Base-by-base conservation (phyloP, 2,113 vertebrate species). In the Poeciliopsis turrubarensis region DNA sequence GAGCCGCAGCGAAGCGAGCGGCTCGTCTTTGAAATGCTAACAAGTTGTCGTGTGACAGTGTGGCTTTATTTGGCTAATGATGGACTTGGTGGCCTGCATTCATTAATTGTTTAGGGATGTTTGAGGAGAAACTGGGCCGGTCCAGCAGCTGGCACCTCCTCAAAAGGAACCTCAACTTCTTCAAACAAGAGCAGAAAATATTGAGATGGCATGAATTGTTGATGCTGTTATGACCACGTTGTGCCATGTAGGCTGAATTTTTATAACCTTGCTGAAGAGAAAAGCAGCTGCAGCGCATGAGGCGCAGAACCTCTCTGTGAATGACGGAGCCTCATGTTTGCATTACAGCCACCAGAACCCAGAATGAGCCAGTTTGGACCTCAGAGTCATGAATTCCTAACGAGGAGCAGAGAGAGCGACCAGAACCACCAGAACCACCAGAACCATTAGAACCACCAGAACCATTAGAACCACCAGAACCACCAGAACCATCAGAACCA, bases 361-460 rank as follows among this genome's bases (percentile, higher is more conserved):
- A 37, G 70, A 77, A 80, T 93, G 95, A 94, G 86, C 86, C 92
- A 79, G 88, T 85, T 88, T 69, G 70, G 89, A 85, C 89, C 92
- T 92, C 92, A 68, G 92, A 90, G 89, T 90, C 87, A 94, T 94
- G 65, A 95, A 94, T 95, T 92, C 93, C 88, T 94, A 91, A 94
- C 77, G 67, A 31, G 30, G 30, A 31, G 91, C 89, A 85, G 81
- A 79, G 81, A 86, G 77, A 88, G 78, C 80, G 89, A 10, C 0
- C 8, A 32, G 32, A 32, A 32, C 32, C 32, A 32, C 3, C 32
- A 32, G 30, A 31, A 3, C 30, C 30, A 31, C 3, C 4, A 29
- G 29, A 29, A 29, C 32, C 32, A 32, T 32, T 6, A 32, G 32
- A 7, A 7, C 32, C 32, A 32, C 0, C 32, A 32, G 6, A 8